Conservation (phyloP, 2,113 vertebrate species). For the Nematolebias whitei region DNA sequence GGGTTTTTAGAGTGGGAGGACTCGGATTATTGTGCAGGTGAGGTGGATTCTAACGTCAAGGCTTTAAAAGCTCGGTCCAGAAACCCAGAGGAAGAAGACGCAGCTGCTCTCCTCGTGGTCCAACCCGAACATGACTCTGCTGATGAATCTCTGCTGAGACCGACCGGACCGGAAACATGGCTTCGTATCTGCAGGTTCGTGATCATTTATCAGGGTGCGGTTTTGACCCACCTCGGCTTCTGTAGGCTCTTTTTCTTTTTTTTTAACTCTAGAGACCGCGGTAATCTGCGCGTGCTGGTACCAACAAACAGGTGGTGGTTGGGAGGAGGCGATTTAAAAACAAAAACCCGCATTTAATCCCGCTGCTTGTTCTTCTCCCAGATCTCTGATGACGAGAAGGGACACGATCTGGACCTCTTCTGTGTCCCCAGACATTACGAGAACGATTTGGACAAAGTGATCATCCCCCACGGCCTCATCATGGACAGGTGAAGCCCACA, state of each 20-base stretch:
- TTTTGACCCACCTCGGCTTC: not conserved
- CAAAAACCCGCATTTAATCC: too few species aligned
- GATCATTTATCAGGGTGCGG: slow-evolving; percentile 51
- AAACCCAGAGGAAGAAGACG: slow-evolving; percentile 10
- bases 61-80: slow-evolving; percentile 51
- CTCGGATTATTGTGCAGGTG: slow-evolving; percentile 73
- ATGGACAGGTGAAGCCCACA: slow-evolving; percentile 79
- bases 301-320: slow-evolving; percentile 60
- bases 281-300: not conserved
- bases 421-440: slow-evolving; percentile 83
- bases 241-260: slow-evolving; percentile 13
- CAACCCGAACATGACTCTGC: slow-evolving; percentile 52
- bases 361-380: slow-evolving; percentile 33
- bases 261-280: not conserved
- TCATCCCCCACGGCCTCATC: slow-evolving; percentile 86
- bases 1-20: slow-evolving; percentile 50
- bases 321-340: too few species aligned
- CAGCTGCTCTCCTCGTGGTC: slow-evolving; percentile 25
- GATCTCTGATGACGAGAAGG: slow-evolving; percentile 80
- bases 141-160: slow-evolving; percentile 26
- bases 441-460: slow-evolving; percentile 82
- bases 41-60: slow-evolving; percentile 80
- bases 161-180: slow-evolving; percentile 64
- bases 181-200: slow-evolving; percentile 78
- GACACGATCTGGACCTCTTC: slow-evolving; percentile 82